Evolutionary conservation across 1,140 invertebrate species (phyloP), one percentile per base, ranked within the genome.

Genomic region (Penaeus chinensis): DNA sequence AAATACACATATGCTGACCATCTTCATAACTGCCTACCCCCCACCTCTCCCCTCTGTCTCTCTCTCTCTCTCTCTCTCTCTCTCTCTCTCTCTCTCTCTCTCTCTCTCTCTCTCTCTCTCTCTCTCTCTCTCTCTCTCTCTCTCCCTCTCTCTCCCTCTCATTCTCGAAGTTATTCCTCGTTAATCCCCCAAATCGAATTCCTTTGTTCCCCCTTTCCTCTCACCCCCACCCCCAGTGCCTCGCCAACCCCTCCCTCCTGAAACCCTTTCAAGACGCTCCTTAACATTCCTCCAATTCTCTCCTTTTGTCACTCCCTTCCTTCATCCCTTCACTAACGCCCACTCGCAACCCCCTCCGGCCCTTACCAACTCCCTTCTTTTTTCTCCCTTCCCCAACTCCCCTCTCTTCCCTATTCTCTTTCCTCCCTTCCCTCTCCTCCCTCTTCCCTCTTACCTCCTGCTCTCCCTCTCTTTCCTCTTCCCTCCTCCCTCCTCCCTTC

Each of bases 51-150:
- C 37, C 76, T 77, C 76, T 77, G 24, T 77, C 76, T 77, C 76
- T 77, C 76, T 77, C 76, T 77, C 76, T 76, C 71, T 76, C 71
- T 76, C 71, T 76, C 71, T 76, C 71, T 76, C 71, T 76, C 71
- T 76, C 71, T 76, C 71, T 76, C 71, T 76, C 71, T 76, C 71
- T 76, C 71, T 76, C 71, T 76, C 71, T 76, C 71, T 76, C 71
- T 76, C 71, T 76, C 71, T 76, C 71, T 76, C 71, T 76, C 71
- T 20, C 71, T 76, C 71, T 76, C 71, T 76, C 71, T 16, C 22
- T 76, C 71, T 27, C 13, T 16, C 13, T 27, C 13, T 74, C 22
- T 32, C 13, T 74, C 37, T n/a, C 37, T 76, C 71, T 76, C 71
- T 20, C 71, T 76, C 71, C 24, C 71, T 76, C 71, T 16, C 22